Conservation (phyloP, 30 jellyfish, hydroid and myxozoan species). For the Aurelia sp. region DNA sequence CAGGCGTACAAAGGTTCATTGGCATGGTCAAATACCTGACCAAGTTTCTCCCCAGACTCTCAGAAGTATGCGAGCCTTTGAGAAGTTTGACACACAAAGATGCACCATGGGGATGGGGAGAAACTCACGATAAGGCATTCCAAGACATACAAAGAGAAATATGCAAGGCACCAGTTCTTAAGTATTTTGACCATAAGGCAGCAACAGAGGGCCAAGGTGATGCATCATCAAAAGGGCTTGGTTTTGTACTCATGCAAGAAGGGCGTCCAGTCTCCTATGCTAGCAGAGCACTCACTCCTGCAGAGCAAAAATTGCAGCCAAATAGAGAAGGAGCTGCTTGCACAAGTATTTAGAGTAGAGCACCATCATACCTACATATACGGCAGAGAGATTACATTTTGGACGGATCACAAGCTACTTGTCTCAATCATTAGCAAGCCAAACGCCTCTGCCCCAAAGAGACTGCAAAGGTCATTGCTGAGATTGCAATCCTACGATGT, state of each 20-base stretch:
- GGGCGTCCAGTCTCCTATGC: too few species aligned
- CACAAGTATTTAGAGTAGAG: too few species aligned
- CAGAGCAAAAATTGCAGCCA: conserved; percentile 47
- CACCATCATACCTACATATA: too few species aligned
- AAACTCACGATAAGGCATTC: too few species aligned
- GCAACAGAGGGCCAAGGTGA: neutral
- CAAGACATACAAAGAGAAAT: too few species aligned
- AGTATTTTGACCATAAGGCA: neutral
- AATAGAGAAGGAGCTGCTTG: conserved; percentile 38
- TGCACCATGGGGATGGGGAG: neutral
- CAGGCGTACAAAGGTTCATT: too few species aligned
- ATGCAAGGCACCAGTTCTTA: neutral
- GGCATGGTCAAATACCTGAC: too few species aligned
- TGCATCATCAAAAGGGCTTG: too few species aligned
- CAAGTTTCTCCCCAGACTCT: too few species aligned
- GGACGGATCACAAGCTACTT: conserved; percentile 19
- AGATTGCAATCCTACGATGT: too few species aligned
- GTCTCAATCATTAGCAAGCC: conserved; percentile 15
- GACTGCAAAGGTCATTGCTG: conserved; percentile 12
- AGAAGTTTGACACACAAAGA: neutral
- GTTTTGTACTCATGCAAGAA: too few species aligned
- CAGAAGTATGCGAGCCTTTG: too few species aligned
- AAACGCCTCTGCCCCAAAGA: conserved; percentile 16
- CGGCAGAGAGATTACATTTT: conserved; percentile 5
- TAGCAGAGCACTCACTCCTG: conserved; percentile 43